phyloP scores from a whole-genome alignment of 2,888 invertebrate species.

The Xanthia togata region DNA sequence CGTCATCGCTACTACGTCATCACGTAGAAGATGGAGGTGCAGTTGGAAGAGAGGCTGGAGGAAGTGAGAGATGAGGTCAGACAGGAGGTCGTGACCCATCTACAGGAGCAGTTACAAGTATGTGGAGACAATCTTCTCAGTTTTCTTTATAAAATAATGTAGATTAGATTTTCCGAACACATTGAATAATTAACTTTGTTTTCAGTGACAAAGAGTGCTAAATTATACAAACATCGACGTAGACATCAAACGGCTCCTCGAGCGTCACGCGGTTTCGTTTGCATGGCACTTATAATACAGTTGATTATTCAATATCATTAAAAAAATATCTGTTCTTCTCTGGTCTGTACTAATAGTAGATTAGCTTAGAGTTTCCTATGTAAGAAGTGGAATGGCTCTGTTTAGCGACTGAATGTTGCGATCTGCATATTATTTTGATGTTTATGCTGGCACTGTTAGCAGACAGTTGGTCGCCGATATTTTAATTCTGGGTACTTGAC shows the following conservation, averaged over 20 bases:
- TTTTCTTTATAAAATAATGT: neutral
- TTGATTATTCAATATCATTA: neutral
- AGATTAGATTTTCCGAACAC: neutral
- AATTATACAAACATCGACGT: neutral
- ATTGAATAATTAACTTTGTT: neutral
- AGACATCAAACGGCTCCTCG: neutral
- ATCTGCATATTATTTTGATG: neutral
- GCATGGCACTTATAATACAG: neutral
- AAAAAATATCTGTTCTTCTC: neutral
- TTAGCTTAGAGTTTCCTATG: neutral
- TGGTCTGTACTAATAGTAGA: neutral
- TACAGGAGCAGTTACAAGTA: constrained; percentile 95
- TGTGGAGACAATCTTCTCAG: constrained; percentile 60
- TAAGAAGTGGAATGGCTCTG: too few species aligned
- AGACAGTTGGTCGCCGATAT: constrained; percentile 41
- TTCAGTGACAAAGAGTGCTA: neutral
- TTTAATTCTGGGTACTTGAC: constrained; percentile 9
- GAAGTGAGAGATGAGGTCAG: constrained; percentile 89
- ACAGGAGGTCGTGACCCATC: constrained; percentile 92
- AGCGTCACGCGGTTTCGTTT: neutral
- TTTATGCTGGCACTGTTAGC: constrained; percentile 29
- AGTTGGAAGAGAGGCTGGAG: constrained; percentile 73
- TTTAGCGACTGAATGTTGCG: neutral
- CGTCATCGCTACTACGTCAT: constrained; percentile 56
- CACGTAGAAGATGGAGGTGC: constrained; percentile 73